These are phyloP conservation scores for Capra hircus DNA, from an alignment of 2,113 vertebrate genomes.

Conservation along the genomic window DNA sequence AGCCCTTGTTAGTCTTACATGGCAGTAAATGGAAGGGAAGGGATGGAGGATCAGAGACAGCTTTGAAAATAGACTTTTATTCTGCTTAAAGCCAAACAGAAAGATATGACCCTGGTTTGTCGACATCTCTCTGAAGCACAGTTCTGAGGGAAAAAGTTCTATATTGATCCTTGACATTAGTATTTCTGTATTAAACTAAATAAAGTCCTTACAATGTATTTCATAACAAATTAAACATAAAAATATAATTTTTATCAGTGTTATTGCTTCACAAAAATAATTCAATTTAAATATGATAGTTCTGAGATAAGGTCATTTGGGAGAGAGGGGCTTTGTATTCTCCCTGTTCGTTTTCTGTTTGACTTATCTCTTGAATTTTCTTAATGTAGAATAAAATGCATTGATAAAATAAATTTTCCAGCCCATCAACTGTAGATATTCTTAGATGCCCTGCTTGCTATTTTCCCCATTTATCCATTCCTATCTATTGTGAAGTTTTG, in stretches of 20 bases:
- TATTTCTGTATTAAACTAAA: constrained; percentile 23
- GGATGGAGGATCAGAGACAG: neutral
- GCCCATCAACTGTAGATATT: neutral
- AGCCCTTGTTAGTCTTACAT: neutral
- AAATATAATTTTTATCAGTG: neutral
- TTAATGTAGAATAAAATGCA: neutral
- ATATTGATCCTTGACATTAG: neutral
- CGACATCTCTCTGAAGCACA: neutral
- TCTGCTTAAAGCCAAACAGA: neutral
- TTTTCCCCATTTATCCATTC: neutral
- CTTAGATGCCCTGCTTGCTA: neutral
- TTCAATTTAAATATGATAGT: neutral
- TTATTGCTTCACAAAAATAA: neutral
- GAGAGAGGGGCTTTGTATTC: neutral
- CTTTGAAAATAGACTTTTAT: constrained; percentile 25
- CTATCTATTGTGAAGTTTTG: neutral
- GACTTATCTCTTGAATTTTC: neutral
- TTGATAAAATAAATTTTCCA: neutral
- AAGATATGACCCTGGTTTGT: neutral
- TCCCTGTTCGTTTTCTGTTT: neutral
- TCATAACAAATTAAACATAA: neutral
- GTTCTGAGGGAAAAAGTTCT: neutral
- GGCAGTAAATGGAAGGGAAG: neutral
- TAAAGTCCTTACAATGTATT: neutral
- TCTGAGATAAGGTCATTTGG: neutral